Evolutionary conservation across 2,888 invertebrate species (phyloP), one percentile per base, ranked within the genome.

Genomic region (Chloromyia formosa): DNA sequence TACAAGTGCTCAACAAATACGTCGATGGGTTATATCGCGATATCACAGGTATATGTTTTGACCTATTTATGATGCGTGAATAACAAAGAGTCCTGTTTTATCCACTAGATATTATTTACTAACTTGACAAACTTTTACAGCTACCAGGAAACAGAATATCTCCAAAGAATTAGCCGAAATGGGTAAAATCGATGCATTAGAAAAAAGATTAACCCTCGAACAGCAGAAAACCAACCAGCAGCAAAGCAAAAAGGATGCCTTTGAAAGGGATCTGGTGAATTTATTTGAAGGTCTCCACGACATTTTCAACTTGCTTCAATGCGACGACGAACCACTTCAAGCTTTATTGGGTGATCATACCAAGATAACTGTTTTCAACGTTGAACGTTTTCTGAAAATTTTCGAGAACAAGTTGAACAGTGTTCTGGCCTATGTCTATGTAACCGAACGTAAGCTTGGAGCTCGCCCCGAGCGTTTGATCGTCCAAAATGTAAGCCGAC

Each of bases 341-440:
- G 79, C 88, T 0, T 82, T 89, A 14, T 81, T 90, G 54, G 85
- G 90, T n/a, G 84, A 89, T 84, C 84, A 91, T 84, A 83, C 86
- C 78, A 85, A 88, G 79, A 82, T 92, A 80, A 85, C 91, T 83
- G 86, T 86, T 54, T 87, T 88, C 82, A 89, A 89, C 80, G 86
- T 88, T 1, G 79, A 83, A 20, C 86, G 87, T 74, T 89, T 88
- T 80, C 82, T 89, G 0, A 84, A 84, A 74, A 85, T 89, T 20
- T 80, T 89, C 3, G 89, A 89, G 79, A 77, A 82, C 0, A 88
- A 88, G 62, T 84, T 88, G 3, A 87, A 88, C 79, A 86, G 86
- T 22, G 83, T 89, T 7, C 86, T 89, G 1, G 86, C 88, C 79
- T 86, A 87, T 0, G 88, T 85, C 0, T 89, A 88, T 75, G 77